These are phyloP conservation scores for Cryptophagus acutangulus DNA, from an alignment of 2,888 invertebrate species.

Conservation along the genomic window DNA sequence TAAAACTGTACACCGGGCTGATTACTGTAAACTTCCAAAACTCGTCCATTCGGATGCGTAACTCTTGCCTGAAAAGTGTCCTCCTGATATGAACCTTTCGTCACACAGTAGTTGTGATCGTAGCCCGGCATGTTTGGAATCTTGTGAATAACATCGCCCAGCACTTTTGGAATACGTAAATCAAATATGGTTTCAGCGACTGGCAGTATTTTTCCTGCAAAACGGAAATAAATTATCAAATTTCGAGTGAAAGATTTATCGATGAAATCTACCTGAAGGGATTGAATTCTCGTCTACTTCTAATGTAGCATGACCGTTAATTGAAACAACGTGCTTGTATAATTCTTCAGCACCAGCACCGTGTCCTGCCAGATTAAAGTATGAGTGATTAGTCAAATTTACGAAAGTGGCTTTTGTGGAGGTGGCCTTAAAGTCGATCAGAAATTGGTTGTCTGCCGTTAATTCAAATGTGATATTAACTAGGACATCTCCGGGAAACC, in stretches of 20 bases:
- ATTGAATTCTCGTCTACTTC: slow-evolving; percentile 65
- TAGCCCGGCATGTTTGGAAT: slow-evolving; percentile 65
- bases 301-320: slow-evolving; percentile 75
- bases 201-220: slow-evolving; percentile 60
- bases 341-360: slow-evolving; percentile 61
- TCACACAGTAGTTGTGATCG: slow-evolving; percentile 79
- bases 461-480: slow-evolving; percentile 67
- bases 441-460: slow-evolving; percentile 67
- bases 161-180: slow-evolving; percentile 59
- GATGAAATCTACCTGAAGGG: slow-evolving; percentile 58
- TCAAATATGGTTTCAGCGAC: slow-evolving; percentile 72
- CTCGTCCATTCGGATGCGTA: slow-evolving; percentile 59
- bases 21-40: slow-evolving; percentile 74
- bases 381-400: slow-evolving; percentile 83
- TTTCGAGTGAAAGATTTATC: not conserved
- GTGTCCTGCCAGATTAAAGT: slow-evolving; percentile 92
- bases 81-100: slow-evolving; percentile 54
- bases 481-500: slow-evolving; percentile 80
- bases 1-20: slow-evolving; percentile 91
- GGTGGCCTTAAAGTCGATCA: slow-evolving; percentile 69
- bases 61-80: slow-evolving; percentile 62
- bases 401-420: slow-evolving; percentile 76
- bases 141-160: slow-evolving; percentile 63
- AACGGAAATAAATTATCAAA: slow-evolving; percentile 12
- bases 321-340: slow-evolving; percentile 63